Conservation (phyloP, 1,140 invertebrate genomes). For the Calephelis virginiensis region DNA sequence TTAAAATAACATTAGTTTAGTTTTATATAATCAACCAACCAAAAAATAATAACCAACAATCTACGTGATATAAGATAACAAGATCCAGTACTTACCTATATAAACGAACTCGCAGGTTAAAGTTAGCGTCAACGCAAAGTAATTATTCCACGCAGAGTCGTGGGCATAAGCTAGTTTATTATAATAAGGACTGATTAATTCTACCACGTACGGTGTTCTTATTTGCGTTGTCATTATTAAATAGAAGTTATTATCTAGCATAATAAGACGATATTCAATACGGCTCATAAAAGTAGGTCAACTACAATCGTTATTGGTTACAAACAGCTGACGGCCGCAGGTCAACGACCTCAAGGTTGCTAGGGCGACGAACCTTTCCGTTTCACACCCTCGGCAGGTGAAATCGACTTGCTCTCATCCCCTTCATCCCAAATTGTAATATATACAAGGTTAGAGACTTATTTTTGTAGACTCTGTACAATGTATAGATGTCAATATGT, state of each 20-base stretch:
- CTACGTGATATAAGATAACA: too few relatives aligned
- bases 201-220: background rate
- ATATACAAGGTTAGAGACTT: background rate
- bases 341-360: slow-evolving; percentile 24
- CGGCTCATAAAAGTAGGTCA: slow-evolving; percentile 22
- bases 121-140: too few relatives aligned
- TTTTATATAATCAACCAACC: too few relatives aligned
- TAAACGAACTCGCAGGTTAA: too few relatives aligned
- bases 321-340: slow-evolving; percentile 22
- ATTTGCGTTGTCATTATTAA: background rate
- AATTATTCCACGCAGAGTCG: too few relatives aligned
- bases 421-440: background rate
- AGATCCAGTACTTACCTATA: too few relatives aligned
- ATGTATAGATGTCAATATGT: background rate
- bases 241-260: background rate
- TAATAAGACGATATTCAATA: slow-evolving; percentile 15
- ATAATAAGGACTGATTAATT: too few relatives aligned
- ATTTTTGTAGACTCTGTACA: background rate
- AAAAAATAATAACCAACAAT: too few relatives aligned
- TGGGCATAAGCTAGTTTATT: too few relatives aligned
- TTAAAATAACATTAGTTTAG: too few relatives aligned
- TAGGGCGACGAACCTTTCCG: slow-evolving; percentile 14
- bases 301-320: background rate
- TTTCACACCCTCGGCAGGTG: slow-evolving; percentile 19
- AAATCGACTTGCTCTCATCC: slow-evolving; percentile 12